Evolutionary conservation across 2,797 vertebrate genomes (phyloP).

Genomic region (Premnoplex brunnescens): DNA sequence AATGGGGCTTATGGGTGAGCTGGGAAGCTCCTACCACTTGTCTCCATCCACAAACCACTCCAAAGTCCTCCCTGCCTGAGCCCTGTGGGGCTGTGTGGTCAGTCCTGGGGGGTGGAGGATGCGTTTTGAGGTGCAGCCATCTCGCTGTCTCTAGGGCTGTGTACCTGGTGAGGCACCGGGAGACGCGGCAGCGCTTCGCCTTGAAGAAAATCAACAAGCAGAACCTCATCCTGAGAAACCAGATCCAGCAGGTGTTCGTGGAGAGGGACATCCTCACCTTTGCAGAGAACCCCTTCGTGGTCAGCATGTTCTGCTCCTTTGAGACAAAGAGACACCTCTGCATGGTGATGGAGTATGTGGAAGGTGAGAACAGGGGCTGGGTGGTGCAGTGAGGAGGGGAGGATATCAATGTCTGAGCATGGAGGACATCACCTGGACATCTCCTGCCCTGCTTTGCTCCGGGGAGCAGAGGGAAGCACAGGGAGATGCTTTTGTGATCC

Average conservation of each 20-base stretch:
- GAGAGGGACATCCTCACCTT: constrained; percentile 98
- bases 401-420: not conserved
- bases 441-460: not conserved
- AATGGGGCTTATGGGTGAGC: constrained; percentile 96
- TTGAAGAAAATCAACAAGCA: constrained; percentile 99
- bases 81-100: accelerated
- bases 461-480: not conserved
- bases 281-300: constrained; percentile 96
- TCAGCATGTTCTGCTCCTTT: constrained; percentile 98
- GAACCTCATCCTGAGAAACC: constrained; percentile 94
- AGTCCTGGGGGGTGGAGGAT: not conserved
- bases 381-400: not conserved
- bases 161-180: constrained; percentile 92
- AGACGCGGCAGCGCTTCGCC: constrained; percentile 93
- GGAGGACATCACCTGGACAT: not conserved
- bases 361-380: constrained; percentile 80
- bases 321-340: constrained; percentile 94
- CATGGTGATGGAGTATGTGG: constrained; percentile 99
- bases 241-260: constrained; percentile 98
- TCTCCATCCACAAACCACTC: not conserved
- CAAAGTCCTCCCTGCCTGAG: not conserved
- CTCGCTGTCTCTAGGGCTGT: constrained; percentile 80
- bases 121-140: accelerated
- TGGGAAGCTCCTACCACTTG: not conserved
- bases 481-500: not conserved